Percentiles rank a stretch among this genome's conserved stretches.
phyloP scores from a whole-genome alignment of 2,113 vertebrate genomes.

The Solea senegalensis region DNA sequence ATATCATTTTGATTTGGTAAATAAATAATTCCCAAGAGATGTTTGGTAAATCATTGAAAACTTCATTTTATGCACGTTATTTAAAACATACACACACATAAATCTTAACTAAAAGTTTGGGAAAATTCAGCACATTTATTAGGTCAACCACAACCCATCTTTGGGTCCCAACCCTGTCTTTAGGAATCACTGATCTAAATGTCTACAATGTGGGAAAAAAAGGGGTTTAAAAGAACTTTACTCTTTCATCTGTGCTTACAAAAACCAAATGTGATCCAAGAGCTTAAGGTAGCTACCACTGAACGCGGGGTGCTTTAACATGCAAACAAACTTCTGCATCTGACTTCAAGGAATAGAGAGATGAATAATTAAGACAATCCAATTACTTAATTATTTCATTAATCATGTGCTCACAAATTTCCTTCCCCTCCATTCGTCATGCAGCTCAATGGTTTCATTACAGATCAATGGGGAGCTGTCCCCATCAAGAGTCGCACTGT shows the following conservation, averaged over 20 bases:
- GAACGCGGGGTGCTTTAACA: conserved; percentile 30
- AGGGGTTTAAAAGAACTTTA: background rate
- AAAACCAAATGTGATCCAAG: too few species aligned
- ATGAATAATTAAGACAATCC: conserved; percentile 75
- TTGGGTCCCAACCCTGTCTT: too few species aligned
- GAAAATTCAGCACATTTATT: too few species aligned
- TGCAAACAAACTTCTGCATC: conserved; percentile 56
- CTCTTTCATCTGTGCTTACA: background rate
- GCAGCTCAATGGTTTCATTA: conserved; percentile 79
- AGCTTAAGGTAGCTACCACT: too few species aligned
- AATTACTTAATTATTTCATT: conserved; percentile 77
- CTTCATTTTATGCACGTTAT: too few species aligned
- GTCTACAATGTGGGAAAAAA: conserved; percentile 9
- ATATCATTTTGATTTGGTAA: too few species aligned
- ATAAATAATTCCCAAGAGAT: too few species aligned
- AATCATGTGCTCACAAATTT: conserved; percentile 76
- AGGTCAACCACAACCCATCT: too few species aligned
- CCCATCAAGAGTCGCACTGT: conserved; percentile 74
- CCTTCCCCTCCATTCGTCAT: conserved; percentile 73
- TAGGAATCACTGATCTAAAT: background rate
- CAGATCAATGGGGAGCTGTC: conserved; percentile 79
- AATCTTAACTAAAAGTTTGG: too few species aligned
- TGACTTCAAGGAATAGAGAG: conserved; percentile 55
- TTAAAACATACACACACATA: too few species aligned
- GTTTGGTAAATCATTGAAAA: too few species aligned